phyloP scores from a whole-genome alignment of 2,888 invertebrate species.

The Deroplatys truncata region DNA sequence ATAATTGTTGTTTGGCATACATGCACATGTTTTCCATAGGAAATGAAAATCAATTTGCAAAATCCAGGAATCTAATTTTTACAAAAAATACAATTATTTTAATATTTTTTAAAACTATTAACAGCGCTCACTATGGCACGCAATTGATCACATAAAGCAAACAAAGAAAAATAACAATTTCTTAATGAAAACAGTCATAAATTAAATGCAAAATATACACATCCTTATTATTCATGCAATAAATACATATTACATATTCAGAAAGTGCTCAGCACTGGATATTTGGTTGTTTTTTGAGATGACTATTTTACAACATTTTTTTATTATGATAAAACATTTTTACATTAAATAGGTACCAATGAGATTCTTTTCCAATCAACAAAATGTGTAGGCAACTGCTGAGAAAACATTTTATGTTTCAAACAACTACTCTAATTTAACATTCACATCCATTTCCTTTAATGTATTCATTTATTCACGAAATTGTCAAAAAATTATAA shows the following conservation, averaged over 20 bases:
- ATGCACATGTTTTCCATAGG: background rate
- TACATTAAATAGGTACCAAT: background rate
- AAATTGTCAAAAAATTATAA: too few relatives aligned
- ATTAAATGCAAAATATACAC: background rate
- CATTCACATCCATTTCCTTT: too few relatives aligned
- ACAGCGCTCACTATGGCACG: background rate
- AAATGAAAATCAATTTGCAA: background rate
- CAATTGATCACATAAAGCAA: background rate
- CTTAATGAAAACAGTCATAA: background rate
- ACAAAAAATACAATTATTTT: background rate
- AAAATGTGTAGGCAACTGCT: background rate
- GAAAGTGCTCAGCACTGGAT: background rate
- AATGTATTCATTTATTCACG: too few relatives aligned
- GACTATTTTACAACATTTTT: background rate
- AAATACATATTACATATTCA: background rate
- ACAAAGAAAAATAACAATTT: background rate
- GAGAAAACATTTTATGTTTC: too few relatives aligned
- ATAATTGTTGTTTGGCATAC: background rate
- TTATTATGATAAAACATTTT: background rate
- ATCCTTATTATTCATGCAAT: background rate
- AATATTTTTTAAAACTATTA: background rate
- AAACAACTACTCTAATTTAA: too few relatives aligned
- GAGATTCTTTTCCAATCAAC: background rate
- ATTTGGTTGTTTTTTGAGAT: background rate
- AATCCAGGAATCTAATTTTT: background rate